Conservation (phyloP, 2,113 vertebrate genomes). For the Salminus brasiliensis region DNA sequence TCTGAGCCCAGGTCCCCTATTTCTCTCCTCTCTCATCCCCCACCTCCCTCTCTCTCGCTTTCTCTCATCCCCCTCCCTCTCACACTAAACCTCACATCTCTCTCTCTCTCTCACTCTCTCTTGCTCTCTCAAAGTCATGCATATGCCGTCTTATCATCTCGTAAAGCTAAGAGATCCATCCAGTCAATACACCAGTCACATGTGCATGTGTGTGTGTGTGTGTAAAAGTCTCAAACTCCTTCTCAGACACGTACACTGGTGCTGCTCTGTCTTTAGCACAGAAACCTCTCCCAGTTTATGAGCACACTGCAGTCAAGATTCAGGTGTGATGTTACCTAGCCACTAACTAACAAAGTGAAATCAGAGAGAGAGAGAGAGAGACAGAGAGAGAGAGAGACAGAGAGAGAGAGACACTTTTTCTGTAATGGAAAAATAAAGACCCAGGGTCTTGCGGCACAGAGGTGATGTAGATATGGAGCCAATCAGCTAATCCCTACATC, state of each 20-base stretch:
- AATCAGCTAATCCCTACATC: no score
- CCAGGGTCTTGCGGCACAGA: no score
- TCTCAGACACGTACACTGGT: not conserved
- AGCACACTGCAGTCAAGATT: no score
- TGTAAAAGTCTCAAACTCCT: not conserved
- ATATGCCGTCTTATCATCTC: not conserved
- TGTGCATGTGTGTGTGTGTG: constrained; percentile 15
- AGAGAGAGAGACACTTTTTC: no score
- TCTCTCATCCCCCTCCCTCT: not conserved
- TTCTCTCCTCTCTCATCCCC: not conserved
- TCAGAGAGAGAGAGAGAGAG: no score
- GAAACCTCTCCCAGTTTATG: not conserved
- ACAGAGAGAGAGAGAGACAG: no score
- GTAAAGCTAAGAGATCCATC: not conserved
- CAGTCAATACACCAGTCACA: constrained; percentile 17
- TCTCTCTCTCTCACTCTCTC: constrained; percentile 41
- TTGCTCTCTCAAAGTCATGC: constrained; percentile 17
- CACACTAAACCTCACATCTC: no score
- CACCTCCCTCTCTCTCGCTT: not conserved
- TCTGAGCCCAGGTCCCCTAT: constrained; percentile 4
- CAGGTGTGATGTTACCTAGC: no score
- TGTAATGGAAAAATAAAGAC: no score
- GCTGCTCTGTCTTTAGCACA: constrained; percentile 1
- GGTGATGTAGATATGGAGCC: no score
- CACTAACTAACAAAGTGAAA: no score